Base-by-base conservation (phyloP, 2,888 invertebrate species). In the Parelbella ahira region DNA sequence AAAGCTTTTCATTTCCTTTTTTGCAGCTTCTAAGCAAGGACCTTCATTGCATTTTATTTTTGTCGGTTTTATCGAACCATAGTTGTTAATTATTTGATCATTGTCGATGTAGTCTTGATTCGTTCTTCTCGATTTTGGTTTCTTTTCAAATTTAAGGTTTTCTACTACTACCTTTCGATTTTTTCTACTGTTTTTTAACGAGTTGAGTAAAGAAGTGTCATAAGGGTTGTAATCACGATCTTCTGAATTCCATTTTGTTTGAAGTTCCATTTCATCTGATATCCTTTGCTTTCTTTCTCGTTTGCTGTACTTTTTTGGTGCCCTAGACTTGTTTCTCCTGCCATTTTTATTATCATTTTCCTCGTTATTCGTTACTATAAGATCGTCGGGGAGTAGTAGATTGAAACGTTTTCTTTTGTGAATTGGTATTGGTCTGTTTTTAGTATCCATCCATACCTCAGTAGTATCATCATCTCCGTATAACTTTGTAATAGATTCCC, bases 391-490 rank as follows among this genome's bases (percentile, higher is more conserved):
- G 4, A 1, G 4, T 19, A n/a, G 4, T 9, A 21, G 8, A 5
- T n/a, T 29, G 2, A 15, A 21, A 29, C 21, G 5, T 9, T 28
- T 13, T 9, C 6, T 9, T 4, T 29, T 12, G 7, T 29, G 19
- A 20, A 37, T 18, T 12, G 1, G 20, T 9, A 12, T 2, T 20
- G 1, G 8, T 12, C 19, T 12, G 10, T 30, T 28, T 18, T 21
- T 8, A 1, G 4, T 4, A 25, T 25, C 25, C 10, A 44, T 36
- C 46, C 48, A 49, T 34, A 49, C 24, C 20, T 49, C 10, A n/a
- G 48, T 49, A 9, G 45, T 52, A 19, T 50, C 42, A n/a, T 13
- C n/a, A 7, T 50, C 25, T 8, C 51, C 51, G 33, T 53, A 53
- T 15, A 48, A 39, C 12, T 50, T 9, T 25, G 37, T 34, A 18